A percentile compares a stretch with the other conserved stretches of the same genome.
Evolutionary conservation across 2,113 vertebrate genomes (phyloP).

Genomic region (Chaetura pelagica): DNA sequence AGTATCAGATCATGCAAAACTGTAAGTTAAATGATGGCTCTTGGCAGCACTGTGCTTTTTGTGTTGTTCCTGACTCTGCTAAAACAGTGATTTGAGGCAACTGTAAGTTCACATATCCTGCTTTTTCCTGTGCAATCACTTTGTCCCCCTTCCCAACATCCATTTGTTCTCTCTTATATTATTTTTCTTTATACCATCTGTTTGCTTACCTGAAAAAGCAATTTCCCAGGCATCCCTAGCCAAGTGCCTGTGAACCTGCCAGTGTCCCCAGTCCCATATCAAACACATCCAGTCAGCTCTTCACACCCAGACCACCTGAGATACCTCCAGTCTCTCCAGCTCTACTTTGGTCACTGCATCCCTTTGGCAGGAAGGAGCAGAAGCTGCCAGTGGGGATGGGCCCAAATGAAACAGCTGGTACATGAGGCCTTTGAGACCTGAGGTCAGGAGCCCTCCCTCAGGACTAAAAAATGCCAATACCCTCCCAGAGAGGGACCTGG

Average conservation of each 20-base stretch:
- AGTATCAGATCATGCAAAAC: not conserved
- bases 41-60: not conserved
- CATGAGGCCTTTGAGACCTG: not conserved
- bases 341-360: not conserved
- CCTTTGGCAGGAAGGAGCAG: not conserved
- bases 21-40: not conserved
- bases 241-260: not conserved
- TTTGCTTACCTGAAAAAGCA: not conserved
- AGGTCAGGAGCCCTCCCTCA: not conserved
- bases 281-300: not conserved
- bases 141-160: not conserved
- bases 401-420: not conserved
- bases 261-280: not conserved
- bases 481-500: not conserved
- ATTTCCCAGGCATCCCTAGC: not conserved
- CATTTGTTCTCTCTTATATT: not conserved
- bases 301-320: not conserved
- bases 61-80: not conserved
- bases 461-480: not conserved
- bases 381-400: not conserved
- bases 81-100: not conserved
- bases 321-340: not conserved
- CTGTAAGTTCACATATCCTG: not conserved
- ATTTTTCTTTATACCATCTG: not conserved
- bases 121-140: not conserved